A percentile compares a stretch with the other conserved stretches of the same genome.
phyloP scores from a whole-genome alignment of 2,113 vertebrate genomes.

The Chaetodon auriga region DNA sequence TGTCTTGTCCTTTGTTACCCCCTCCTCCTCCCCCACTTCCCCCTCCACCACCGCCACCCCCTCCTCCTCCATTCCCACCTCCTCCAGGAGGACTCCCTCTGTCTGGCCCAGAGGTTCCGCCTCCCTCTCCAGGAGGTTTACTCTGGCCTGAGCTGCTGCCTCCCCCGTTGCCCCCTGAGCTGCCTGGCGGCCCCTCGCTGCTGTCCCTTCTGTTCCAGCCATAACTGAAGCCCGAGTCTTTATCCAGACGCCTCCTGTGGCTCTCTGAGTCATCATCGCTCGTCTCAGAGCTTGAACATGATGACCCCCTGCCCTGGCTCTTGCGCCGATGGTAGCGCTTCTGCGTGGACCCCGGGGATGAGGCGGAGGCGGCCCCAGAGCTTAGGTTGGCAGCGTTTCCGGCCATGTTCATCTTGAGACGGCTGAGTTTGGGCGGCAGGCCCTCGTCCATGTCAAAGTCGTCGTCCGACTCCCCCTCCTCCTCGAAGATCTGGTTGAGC shows the following conservation, averaged over 20 bases:
- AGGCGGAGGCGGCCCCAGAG: constrained; percentile 44
- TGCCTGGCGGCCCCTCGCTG: constrained; percentile 94
- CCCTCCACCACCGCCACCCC: constrained; percentile 81
- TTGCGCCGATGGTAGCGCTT: constrained; percentile 95
- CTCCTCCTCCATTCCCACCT: constrained; percentile 82
- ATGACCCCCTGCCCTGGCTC: constrained; percentile 95
- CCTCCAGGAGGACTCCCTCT: constrained; percentile 84
- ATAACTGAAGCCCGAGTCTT: constrained; percentile 91
- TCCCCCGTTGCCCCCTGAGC: constrained; percentile 87
- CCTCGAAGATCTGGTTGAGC: constrained; percentile 98
- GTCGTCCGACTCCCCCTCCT: constrained; percentile 96
- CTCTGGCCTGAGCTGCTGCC: constrained; percentile 85
- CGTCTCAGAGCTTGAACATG: constrained; percentile 97
- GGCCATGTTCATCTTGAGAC: constrained; percentile 94
- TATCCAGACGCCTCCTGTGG: constrained; percentile 91
- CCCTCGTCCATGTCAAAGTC: constrained; percentile 96
- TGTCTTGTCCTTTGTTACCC: constrained; percentile 83
- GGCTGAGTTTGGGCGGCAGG: constrained; percentile 94
- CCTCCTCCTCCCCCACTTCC: constrained; percentile 83
- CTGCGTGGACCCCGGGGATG: constrained; percentile 91
- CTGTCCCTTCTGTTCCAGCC: constrained; percentile 94
- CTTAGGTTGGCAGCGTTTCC: constrained; percentile 12
- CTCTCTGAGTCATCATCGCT: constrained; percentile 97
- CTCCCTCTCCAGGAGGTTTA: constrained; percentile 84
- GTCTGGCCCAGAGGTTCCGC: constrained; percentile 85